Percentiles rank a stretch among this genome's conserved stretches.
Conservation (phyloP, 1,140 invertebrate species). For the Portunus trituberculatus region DNA sequence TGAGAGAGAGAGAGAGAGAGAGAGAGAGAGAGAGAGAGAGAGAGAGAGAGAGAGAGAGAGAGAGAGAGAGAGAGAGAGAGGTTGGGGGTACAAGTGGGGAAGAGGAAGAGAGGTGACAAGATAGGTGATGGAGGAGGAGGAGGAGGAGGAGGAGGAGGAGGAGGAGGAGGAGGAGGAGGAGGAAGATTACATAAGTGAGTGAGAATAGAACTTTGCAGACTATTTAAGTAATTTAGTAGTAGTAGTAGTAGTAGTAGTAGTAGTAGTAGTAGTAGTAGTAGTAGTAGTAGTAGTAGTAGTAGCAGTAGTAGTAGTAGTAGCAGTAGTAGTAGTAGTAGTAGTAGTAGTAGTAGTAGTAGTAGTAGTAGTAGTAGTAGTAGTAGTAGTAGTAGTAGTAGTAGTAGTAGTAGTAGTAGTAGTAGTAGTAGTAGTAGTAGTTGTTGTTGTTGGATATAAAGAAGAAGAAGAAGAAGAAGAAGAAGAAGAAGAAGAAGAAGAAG, state of each 20-base stretch:
- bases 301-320: constrained; percentile 6
- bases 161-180: constrained; percentile 1
- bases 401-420: neutral
- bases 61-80: no score
- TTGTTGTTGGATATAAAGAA: no score
- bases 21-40: no score
- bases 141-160: neutral
- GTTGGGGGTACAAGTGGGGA: no score
- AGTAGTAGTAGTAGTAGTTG: no score
- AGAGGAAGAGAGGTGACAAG: neutral
- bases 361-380: constrained; percentile 21
- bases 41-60: no score
- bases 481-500: no score
- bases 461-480: no score
- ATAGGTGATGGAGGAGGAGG: neutral
- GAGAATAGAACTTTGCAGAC: neutral
- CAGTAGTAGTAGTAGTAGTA: constrained; percentile 16
- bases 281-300: neutral
- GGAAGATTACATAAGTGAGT: neutral
- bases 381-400: constrained; percentile 23
- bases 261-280: neutral
- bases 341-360: constrained; percentile 16
- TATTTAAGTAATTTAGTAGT: neutral
- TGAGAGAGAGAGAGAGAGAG: no score
- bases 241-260: neutral